These are phyloP conservation scores for Drosophila rellima DNA, from an alignment of 2,888 invertebrate species.

Conservation along the genomic window DNA sequence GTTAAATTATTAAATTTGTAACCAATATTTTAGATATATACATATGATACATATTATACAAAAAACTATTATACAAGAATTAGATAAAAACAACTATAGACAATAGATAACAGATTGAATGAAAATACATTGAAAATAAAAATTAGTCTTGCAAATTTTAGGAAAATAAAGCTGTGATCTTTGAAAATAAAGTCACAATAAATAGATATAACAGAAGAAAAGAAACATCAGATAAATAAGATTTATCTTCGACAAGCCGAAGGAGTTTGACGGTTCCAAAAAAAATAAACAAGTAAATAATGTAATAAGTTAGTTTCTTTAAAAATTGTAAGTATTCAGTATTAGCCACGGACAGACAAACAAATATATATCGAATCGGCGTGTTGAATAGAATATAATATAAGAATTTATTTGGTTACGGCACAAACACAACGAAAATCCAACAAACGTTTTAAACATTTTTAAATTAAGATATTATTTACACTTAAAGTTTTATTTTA, in stretches of 20 bases:
- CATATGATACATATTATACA: neutral
- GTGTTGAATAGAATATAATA: neutral
- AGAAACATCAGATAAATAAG: neutral
- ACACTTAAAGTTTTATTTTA: neutral
- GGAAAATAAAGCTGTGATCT: neutral
- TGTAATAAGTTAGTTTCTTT: neutral
- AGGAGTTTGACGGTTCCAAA: conserved; percentile 7
- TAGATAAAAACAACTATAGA: neutral
- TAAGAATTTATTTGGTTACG: conserved; percentile 3
- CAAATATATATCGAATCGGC: conserved; percentile 4
- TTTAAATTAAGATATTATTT: neutral
- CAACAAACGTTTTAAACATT: neutral
- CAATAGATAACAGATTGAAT: too few relatives aligned
- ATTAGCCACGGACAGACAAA: conserved; percentile 11
- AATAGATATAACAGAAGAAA: neutral
- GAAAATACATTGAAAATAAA: neutral
- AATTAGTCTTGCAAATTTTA: neutral
- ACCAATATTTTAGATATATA: neutral
- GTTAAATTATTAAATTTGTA: neutral
- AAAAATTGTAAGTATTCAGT: neutral
- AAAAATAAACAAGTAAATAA: neutral
- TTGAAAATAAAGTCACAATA: neutral
- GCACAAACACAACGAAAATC: conserved; percentile 4
- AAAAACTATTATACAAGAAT: neutral
- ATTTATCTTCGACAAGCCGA: conserved; percentile 13